Conservation (phyloP, 53 echinoderm and acorn worm genomes). For the Henricia sp. region DNA sequence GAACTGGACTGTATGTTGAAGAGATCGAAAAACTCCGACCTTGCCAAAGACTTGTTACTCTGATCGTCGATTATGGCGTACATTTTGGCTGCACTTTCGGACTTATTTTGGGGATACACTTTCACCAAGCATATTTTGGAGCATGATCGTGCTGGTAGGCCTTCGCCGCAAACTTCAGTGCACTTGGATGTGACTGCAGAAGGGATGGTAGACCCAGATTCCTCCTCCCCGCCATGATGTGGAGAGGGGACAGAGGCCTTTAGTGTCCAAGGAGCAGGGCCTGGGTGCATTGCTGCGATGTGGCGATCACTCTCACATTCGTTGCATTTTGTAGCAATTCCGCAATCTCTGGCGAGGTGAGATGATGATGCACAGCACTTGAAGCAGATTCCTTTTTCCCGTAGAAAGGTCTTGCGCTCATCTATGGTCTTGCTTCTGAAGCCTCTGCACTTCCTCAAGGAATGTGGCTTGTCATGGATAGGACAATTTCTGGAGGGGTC, state of each 20-base stretch:
- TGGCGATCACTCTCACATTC: slow-evolving; percentile 28
- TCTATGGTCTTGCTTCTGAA: background rate
- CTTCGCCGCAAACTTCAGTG: slow-evolving; percentile 18
- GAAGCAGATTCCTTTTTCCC: slow-evolving; percentile 20
- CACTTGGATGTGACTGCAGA: background rate
- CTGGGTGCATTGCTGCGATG: slow-evolving; percentile 1
- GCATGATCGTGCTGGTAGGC: slow-evolving; percentile 21
- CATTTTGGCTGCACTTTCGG: too few species aligned
- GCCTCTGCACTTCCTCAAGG: background rate
- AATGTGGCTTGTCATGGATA: slow-evolving; percentile 9
- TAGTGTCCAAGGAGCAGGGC: background rate
- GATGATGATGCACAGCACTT: slow-evolving; percentile 33
- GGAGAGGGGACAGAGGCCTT: background rate
- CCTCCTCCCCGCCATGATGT: slow-evolving; percentile 6
- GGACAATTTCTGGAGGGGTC: too few species aligned
- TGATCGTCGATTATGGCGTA: slow-evolving; percentile 62
- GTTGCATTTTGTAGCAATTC: background rate
- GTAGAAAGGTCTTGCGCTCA: slow-evolving; percentile 4
- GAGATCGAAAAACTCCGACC: slow-evolving; percentile 21
- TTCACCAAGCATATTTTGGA: slow-evolving; percentile 52
- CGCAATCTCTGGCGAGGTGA: slow-evolving; percentile 36
- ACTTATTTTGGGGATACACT: too few species aligned
- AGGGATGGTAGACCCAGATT: background rate
- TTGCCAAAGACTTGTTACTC: slow-evolving; percentile 57
- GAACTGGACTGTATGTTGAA: background rate